Percentiles rank a stretch among this genome's conserved stretches.
Conservation (phyloP, 1,140 invertebrate genomes). For the Babylonia areolata region DNA sequence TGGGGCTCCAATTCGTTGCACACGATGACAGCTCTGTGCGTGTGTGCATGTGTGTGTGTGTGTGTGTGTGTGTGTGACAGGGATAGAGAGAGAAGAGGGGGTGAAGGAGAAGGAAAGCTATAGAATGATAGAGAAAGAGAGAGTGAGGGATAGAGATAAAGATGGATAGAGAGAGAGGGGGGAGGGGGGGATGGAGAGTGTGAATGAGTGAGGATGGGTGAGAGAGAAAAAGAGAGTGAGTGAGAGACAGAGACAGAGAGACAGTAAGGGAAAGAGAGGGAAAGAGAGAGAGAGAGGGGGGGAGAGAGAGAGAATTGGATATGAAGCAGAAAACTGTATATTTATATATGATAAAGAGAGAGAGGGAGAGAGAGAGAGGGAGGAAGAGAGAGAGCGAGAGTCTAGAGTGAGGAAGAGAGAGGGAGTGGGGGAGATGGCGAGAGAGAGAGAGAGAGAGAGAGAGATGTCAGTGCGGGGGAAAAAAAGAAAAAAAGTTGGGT, state of each 20-base stretch:
- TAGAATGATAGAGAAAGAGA: not conserved
- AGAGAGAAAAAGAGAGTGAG: not conserved
- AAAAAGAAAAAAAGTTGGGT: slow-evolving; percentile 6
- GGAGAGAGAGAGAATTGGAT: not conserved
- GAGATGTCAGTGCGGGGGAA: not conserved
- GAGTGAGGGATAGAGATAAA: too few relatives aligned
- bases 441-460: slow-evolving; percentile 9
- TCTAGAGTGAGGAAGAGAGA: not conserved
- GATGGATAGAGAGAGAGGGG: too few relatives aligned
- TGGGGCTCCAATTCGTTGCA: too few relatives aligned
- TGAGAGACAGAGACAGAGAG: not conserved
- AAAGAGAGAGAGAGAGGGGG: not conserved
- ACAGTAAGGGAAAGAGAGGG: not conserved
- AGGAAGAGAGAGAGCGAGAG: not conserved
- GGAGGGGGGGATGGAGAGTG: too few relatives aligned
- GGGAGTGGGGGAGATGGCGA: not conserved
- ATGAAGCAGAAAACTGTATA: not conserved
- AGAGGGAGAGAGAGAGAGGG: not conserved
- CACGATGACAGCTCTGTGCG: too few relatives aligned
- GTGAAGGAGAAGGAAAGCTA: too few relatives aligned
- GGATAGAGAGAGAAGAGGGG: too few relatives aligned
- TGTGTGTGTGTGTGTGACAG: too few relatives aligned
- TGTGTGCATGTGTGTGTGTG: too few relatives aligned
- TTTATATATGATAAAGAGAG: not conserved
- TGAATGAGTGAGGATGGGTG: not conserved